phyloP scores from a whole-genome alignment of 2,797 vertebrate species.

The Clarias laeviceps region DNA sequence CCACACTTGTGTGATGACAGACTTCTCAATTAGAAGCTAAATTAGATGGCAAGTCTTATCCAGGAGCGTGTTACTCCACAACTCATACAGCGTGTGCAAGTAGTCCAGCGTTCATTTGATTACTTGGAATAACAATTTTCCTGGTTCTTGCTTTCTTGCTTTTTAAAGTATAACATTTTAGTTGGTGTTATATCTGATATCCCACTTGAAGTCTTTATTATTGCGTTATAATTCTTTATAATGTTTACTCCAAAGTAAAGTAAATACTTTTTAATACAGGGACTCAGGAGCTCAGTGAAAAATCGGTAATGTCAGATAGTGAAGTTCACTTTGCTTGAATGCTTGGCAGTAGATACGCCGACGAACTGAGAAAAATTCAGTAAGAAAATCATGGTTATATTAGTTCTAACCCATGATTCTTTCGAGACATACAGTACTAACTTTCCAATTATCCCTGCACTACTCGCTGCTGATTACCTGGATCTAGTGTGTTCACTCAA shows the following conservation, averaged over 20 bases:
- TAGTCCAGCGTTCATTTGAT: neutral
- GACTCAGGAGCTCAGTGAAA: neutral
- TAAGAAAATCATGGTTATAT: neutral
- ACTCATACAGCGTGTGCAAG: neutral
- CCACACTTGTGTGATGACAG: neutral
- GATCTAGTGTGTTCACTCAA: too few relatives aligned
- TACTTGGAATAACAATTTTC: neutral
- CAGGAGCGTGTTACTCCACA: neutral
- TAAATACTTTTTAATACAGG: neutral
- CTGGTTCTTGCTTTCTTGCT: neutral
- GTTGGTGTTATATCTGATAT: neutral
- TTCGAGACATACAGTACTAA: neutral
- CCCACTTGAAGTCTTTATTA: neutral
- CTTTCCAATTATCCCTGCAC: too few relatives aligned
- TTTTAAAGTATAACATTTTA: neutral
- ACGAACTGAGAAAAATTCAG: neutral
- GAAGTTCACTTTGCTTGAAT: neutral
- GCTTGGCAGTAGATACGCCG: neutral
- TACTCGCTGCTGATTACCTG: too few relatives aligned
- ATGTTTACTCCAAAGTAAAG: neutral
- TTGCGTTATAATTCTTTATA: neutral
- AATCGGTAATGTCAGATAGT: neutral
- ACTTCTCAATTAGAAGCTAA: neutral
- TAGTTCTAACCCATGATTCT: neutral
- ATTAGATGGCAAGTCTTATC: neutral